phyloP scores from a whole-genome alignment of 2,113 vertebrate species.

The Probosciger aterrimus region DNA sequence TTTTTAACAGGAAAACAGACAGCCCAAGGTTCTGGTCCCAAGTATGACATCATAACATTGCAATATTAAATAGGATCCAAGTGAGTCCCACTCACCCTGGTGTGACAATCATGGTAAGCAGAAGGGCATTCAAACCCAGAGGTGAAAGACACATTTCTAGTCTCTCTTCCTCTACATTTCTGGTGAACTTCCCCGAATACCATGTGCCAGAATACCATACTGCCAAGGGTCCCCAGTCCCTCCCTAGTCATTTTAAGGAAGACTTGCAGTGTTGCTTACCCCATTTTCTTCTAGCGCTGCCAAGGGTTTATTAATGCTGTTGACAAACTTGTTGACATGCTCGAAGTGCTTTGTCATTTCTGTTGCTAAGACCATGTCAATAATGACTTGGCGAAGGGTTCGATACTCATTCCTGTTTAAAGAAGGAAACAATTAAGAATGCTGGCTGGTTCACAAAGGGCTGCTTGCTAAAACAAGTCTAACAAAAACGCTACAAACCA shows the following conservation, averaged over 20 bases:
- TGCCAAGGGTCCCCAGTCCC: background rate
- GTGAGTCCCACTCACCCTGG: background rate
- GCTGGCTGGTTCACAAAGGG: background rate
- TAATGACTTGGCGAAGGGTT: slow-evolving; percentile 90
- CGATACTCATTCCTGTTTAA: slow-evolving; percentile 90
- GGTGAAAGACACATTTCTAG: background rate
- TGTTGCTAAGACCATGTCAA: slow-evolving; percentile 97
- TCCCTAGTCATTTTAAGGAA: background rate
- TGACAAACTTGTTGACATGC: slow-evolving; percentile 98
- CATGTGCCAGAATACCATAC: background rate
- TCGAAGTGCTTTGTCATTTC: slow-evolving; percentile 99
- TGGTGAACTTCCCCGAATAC: background rate
- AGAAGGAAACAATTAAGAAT: slow-evolving; percentile 43
- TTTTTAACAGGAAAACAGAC: background rate
- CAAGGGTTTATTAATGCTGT: slow-evolving; percentile 97
- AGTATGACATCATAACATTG: background rate
- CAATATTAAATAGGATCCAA: background rate
- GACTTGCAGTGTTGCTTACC: slow-evolving; percentile 76
- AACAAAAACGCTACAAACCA: background rate
- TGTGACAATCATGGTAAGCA: background rate
- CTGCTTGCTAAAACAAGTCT: slow-evolving; percentile 21
- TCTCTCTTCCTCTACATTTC: background rate
- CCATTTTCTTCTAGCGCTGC: slow-evolving; percentile 85
- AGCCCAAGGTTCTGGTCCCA: background rate
- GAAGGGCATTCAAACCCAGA: background rate